These are phyloP conservation scores for Cabera pusaria DNA, from an alignment of 2,888 invertebrate genomes.

Conservation along the genomic window DNA sequence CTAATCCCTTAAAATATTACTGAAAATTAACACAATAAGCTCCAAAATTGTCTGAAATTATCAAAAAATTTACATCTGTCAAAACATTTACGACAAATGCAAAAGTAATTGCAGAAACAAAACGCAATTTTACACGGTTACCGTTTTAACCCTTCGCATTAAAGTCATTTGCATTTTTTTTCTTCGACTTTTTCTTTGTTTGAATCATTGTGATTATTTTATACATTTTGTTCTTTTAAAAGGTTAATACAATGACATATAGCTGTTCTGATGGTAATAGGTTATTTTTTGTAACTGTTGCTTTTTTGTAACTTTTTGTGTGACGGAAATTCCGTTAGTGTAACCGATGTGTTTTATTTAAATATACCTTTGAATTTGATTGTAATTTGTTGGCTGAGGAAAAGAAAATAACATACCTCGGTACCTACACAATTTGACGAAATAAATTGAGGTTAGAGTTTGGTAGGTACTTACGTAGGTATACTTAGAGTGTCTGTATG, in stretches of 20 bases:
- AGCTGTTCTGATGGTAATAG: constrained; percentile 71
- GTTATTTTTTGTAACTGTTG: constrained; percentile 57
- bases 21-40: constrained; percentile 23
- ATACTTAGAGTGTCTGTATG: too few species aligned
- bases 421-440: too few species aligned
- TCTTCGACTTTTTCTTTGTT: constrained; percentile 56
- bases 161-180: constrained; percentile 63
- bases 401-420: too few species aligned
- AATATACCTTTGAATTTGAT: too few species aligned
- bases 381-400: too few species aligned
- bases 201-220: constrained; percentile 57
- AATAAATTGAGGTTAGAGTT: too few species aligned
- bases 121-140: constrained; percentile 43
- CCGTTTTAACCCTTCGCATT: constrained; percentile 40
- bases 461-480: too few species aligned
- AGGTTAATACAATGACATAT: constrained; percentile 60
- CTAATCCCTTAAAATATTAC: too few species aligned
- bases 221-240: constrained; percentile 13
- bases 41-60: constrained; percentile 17
- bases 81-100: constrained; percentile 34
- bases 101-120: constrained; percentile 38
- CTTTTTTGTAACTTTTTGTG: constrained; percentile 55
- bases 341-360: constrained; percentile 50
- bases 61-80: constrained; percentile 26
- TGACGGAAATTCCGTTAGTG: constrained; percentile 42